Evolutionary conservation across 2,888 invertebrate genomes (phyloP), one percentile per base, ranked within the genome.

Genomic region (Tenthredo scrophulariae): DNA sequence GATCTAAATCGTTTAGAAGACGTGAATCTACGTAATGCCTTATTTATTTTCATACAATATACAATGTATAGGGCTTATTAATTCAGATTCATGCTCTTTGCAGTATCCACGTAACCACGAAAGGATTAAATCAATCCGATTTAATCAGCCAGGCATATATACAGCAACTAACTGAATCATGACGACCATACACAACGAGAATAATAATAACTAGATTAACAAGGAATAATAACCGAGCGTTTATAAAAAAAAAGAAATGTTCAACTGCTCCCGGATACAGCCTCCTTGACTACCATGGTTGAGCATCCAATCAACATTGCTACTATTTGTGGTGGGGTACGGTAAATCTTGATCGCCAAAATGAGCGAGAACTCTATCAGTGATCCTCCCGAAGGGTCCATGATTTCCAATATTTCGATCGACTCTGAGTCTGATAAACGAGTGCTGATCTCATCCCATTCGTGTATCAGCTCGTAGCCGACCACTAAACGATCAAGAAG

Each of bases 241-340:
- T 46, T 40, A 13, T 58, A 58, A 80, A 15, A 58, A 80, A 15
- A 62, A 80, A 37, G 10, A 58, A 58, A 65, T 67, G 46, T 67
- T 83, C 83, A 65, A 83, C 83, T 65, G 83, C 83, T 83, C 83
- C 83, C 83, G 83, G 83, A 83, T 83, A 62, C 83, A 70, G 29
- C 22, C 62, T 54, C n/a, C 50, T 46, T 83, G 67, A 83, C 33
- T 67, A 50, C 33, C 22, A 80, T 22, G 80, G n/a, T 80, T 46
- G 13, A 67, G 40, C 58, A 80, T 62, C 37, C 37, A 50, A 46
- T 83, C 22, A 40, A 67, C 50, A 26, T 50, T 29, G n/a, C 29
- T 67, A 29, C 10, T 80, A 37, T 33, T 40, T 40, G n/a, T n/a
- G 46, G 10, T 37, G 26, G 46, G 67, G 2, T 62, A 62, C 13